Conservation (phyloP, 2,888 invertebrate genomes). For the Mythimna albipuncta region DNA sequence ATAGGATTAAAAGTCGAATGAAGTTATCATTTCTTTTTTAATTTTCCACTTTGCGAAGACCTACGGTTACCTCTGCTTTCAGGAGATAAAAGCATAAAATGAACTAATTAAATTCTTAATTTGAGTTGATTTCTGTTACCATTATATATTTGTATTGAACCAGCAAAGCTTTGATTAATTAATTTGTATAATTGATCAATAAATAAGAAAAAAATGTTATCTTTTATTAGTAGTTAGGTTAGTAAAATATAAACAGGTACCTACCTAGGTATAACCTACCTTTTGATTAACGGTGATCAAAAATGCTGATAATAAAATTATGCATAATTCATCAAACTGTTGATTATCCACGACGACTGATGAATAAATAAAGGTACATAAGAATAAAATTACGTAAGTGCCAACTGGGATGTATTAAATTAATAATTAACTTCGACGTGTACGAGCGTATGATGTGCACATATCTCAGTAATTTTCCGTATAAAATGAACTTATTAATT, state of each 20-base stretch:
- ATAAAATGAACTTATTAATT: conserved; percentile 13
- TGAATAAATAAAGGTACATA: conserved; percentile 37
- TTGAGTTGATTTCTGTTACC: conserved; percentile 9
- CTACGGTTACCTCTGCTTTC: conserved; percentile 1
- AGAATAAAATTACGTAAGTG: conserved; percentile 26
- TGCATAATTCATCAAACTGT: conserved; percentile 34
- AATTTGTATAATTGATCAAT: background rate
- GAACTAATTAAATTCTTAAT: conserved; percentile 25
- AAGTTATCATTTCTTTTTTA: conserved; percentile 38
- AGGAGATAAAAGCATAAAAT: conserved; percentile 26
- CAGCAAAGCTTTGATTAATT: background rate
- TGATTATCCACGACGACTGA: conserved; percentile 32
- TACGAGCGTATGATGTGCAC: conserved; percentile 15
- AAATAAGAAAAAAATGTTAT: background rate
- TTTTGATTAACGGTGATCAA: conserved; percentile 37
- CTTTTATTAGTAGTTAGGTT: background rate
- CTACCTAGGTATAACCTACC: background rate
- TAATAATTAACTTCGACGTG: conserved; percentile 24
- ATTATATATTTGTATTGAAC: background rate
- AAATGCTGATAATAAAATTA: conserved; percentile 16
- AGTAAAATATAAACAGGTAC: background rate
- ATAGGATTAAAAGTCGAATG: conserved; percentile 56
- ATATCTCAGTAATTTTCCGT: conserved; percentile 38
- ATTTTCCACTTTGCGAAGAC: conserved; percentile 28
- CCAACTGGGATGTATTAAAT: conserved; percentile 2